A percentile compares a stretch with the other conserved stretches of the same genome.
Conservation (phyloP, 2,797 vertebrate genomes). For the Chelidonichthys spinosus region DNA sequence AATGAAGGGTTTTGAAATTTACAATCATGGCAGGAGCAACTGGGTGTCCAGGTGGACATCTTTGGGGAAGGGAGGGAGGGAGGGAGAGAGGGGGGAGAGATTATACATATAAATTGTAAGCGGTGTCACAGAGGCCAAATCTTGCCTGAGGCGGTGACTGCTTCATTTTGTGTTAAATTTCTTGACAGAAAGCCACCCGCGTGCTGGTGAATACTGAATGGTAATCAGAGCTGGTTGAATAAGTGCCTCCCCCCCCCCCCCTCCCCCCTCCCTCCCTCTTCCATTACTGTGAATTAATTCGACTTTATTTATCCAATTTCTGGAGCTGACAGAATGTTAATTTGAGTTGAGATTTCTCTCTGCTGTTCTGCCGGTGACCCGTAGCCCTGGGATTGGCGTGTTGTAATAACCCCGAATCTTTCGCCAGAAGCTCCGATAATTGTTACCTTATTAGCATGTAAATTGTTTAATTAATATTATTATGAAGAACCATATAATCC, state of each 20-base stretch:
- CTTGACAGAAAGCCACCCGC: conserved; percentile 89
- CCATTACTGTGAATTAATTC: conserved; percentile 99
- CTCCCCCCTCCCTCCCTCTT: conserved; percentile 67
- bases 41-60: conserved; percentile 73
- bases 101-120: conserved; percentile 97
- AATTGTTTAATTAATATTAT: conserved; percentile 99
- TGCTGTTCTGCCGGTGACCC: conserved; percentile 90
- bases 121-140: conserved; percentile 90
- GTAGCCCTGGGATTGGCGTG: conserved; percentile 97
- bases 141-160: conserved; percentile 89
- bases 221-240: conserved; percentile 92
- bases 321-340: conserved; percentile 99
- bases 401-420: conserved; percentile 99
- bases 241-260: conserved; percentile 79
- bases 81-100: conserved; percentile 59
- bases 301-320: conserved; percentile 99
- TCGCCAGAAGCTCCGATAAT: conserved; percentile 99
- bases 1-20: conserved; percentile 67
- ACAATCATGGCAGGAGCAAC: conserved; percentile 66
- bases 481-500: conserved; percentile 99
- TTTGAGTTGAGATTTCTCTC: conserved; percentile 99
- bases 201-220: conserved; percentile 96
- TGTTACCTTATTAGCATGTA: conserved; percentile 99
- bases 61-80: conserved; percentile 38
- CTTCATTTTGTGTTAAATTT: conserved; percentile 90